A percentile compares a stretch with the other conserved stretches of the same genome.
These are phyloP conservation scores for Recurvirostra avosetta DNA, from an alignment of 2,113 vertebrate genomes.

Conservation along the genomic window DNA sequence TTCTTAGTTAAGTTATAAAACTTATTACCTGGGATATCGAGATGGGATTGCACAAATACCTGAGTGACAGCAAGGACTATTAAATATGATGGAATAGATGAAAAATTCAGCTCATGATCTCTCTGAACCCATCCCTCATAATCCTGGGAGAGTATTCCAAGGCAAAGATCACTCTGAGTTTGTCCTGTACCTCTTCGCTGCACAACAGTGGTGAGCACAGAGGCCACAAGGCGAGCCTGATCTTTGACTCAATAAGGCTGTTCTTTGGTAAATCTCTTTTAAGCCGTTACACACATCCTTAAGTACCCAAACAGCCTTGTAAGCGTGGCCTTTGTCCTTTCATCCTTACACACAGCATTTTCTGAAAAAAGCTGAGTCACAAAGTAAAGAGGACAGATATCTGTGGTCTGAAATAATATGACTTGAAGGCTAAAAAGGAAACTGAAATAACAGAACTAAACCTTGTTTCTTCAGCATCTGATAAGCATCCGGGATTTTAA, in stretches of 20 bases:
- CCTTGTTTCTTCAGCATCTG: conserved; percentile 94
- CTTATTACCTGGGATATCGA: not conserved
- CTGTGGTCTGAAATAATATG: not conserved
- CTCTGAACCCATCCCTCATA: not conserved
- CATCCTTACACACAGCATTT: not conserved
- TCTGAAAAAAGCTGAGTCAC: not conserved
- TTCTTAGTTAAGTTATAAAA: not conserved
- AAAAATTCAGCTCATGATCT: not conserved
- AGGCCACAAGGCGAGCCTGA: not conserved
- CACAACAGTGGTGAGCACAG: not conserved
- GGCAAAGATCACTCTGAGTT: not conserved
- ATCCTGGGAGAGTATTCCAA: not conserved
- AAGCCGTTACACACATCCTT: not conserved
- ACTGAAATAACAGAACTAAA: conserved; percentile 59
- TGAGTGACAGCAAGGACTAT: not conserved
- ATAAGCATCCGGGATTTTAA: conserved; percentile 90
- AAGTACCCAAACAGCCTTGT: not conserved
- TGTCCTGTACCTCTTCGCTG: not conserved
- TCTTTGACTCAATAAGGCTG: not conserved
- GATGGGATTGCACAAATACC: not conserved
- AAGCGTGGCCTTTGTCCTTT: not conserved
- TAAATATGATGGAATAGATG: not conserved
- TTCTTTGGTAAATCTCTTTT: not conserved
- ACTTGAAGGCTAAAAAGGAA: not conserved
- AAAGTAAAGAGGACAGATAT: not conserved